Evolutionary conservation across 2,797 vertebrate species (phyloP).

Genomic region (Glossophaga mutica): DNA sequence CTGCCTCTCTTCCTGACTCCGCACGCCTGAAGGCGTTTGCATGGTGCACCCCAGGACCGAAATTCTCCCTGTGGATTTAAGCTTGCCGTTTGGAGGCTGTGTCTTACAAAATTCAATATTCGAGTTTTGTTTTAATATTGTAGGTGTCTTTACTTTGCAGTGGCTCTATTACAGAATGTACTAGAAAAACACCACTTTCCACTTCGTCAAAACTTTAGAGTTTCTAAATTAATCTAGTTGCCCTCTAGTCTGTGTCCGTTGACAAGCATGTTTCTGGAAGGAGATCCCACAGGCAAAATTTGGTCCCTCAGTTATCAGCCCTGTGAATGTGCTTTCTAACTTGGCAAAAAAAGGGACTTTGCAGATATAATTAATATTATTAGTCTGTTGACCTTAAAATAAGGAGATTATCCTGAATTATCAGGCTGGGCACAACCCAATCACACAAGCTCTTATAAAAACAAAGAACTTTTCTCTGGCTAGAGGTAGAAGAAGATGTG

Average conservation of each 20-base stretch:
- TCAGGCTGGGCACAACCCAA: not conserved
- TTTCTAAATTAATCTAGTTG: not conserved
- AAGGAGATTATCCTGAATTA: not conserved
- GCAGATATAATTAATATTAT: not conserved
- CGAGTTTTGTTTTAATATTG: not conserved
- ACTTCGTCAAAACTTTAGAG: not conserved
- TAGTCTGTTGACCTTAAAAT: constrained; percentile 6
- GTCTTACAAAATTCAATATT: not conserved
- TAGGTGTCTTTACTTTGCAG: not conserved
- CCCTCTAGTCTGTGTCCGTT: not conserved
- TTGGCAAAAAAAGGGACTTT: not conserved
- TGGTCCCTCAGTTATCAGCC: not conserved
- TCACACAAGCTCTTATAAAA: not conserved
- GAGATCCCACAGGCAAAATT: not conserved
- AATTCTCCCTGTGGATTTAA: not conserved
- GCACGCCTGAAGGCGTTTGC: not conserved
- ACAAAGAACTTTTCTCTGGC: not conserved
- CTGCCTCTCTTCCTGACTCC: not conserved
- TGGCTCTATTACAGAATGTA: not conserved
- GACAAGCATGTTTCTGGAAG: not conserved
- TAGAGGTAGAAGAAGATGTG: not conserved
- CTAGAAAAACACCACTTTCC: not conserved
- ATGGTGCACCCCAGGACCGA: not conserved
- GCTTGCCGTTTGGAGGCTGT: not conserved
- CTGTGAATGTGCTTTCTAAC: not conserved